These are phyloP conservation scores for Halichondria panicea DNA, from an alignment of 37 sponge, comb jelly and placozoan genomes.

Conservation along the genomic window DNA sequence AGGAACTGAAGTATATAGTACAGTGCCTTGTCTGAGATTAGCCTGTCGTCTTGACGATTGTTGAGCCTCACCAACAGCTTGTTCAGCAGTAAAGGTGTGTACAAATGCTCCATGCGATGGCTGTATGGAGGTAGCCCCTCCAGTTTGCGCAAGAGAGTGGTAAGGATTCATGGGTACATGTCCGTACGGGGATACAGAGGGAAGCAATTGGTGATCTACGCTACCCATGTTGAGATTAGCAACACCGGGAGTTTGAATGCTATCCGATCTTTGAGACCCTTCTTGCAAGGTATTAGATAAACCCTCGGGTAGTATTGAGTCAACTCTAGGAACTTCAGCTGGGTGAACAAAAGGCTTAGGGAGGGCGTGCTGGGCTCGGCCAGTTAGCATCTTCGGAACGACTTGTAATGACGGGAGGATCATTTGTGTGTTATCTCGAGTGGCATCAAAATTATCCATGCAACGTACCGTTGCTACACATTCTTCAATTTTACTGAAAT, in stretches of 20 bases:
- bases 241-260: too few relatives aligned
- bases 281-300: too few relatives aligned
- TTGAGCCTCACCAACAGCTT: not conserved
- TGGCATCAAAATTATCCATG: not conserved
- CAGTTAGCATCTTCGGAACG: too few relatives aligned
- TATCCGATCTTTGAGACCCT: too few relatives aligned
- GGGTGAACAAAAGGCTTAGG: too few relatives aligned
- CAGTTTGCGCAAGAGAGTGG: not conserved
- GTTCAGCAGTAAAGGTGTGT: not conserved
- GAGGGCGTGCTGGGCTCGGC: too few relatives aligned
- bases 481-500: not conserved
- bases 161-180: not conserved
- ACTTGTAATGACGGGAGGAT: too few relatives aligned
- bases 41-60: not conserved
- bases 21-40: conserved; percentile 1
- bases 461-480: not conserved
- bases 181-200: not conserved
- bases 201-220: not conserved
- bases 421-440: not conserved
- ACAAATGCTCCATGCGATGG: not conserved
- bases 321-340: too few relatives aligned
- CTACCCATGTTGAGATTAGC: too few relatives aligned
- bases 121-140: not conserved
- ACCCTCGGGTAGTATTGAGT: too few relatives aligned
- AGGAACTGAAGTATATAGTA: conserved; percentile 8